These are phyloP conservation scores for Nomada flava DNA, from an alignment of 2,888 invertebrate genomes.

Conservation along the genomic window DNA sequence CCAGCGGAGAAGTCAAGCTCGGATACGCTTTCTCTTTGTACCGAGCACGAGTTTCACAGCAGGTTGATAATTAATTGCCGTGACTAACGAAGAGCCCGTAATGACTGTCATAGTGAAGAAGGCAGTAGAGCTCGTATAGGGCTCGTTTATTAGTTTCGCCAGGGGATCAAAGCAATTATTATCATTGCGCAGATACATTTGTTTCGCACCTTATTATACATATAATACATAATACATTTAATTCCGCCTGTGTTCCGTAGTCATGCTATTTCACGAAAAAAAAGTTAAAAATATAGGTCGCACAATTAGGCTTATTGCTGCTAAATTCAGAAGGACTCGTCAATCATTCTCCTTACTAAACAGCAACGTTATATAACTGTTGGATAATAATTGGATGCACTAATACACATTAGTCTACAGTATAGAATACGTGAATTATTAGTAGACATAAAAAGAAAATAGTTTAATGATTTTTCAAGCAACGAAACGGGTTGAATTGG, in stretches of 20 bases:
- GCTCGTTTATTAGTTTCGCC: slow-evolving; percentile 23
- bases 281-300: neutral
- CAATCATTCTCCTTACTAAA: too few relatives aligned
- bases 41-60: neutral
- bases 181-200: neutral
- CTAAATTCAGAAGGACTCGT: too few relatives aligned
- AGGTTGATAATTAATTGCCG: slow-evolving; percentile 50
- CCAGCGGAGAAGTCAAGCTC: neutral
- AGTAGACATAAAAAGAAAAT: too few relatives aligned
- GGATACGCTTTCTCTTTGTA: neutral
- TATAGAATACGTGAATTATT: too few relatives aligned
- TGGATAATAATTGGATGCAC: too few relatives aligned
- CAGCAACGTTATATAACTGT: too few relatives aligned
- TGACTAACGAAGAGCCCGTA: slow-evolving; percentile 23
- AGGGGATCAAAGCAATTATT: slow-evolving; percentile 22
- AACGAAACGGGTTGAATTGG: too few relatives aligned
- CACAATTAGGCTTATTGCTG: slow-evolving; percentile 1
- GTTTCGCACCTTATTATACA: neutral
- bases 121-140: neutral
- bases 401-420: too few relatives aligned
- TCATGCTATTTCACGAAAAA: neutral
- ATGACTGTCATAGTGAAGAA: slow-evolving; percentile 1
- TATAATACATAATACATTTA: neutral
- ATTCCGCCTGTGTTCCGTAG: neutral
- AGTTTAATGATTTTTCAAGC: too few relatives aligned